Conservation (phyloP, 1,140 invertebrate genomes). For the Bombus terrestris region DNA sequence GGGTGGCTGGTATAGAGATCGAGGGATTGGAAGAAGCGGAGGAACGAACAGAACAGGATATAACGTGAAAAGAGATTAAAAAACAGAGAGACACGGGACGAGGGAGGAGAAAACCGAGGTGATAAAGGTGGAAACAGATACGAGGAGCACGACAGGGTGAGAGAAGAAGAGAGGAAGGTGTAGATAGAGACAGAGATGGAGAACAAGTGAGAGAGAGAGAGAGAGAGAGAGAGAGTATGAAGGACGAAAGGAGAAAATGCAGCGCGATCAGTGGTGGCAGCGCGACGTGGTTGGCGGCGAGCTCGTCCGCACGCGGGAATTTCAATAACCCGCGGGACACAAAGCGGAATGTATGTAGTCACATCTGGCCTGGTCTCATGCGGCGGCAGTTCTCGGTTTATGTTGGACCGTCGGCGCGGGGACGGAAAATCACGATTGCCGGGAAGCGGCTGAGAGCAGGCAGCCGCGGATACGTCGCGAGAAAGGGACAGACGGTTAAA, state of each 20-base stretch:
- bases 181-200: neutral
- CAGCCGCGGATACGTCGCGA: neutral
- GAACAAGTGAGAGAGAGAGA: neutral
- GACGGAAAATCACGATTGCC: slow-evolving; percentile 77
- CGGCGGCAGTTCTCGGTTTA: slow-evolving; percentile 74
- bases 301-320: slow-evolving; percentile 70
- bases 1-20: neutral
- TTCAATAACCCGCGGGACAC: slow-evolving; percentile 78
- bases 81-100: neutral
- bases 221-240: slow-evolving; percentile 69
- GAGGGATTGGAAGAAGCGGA: neutral
- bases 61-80: slow-evolving; percentile 29
- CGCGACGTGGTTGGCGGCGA: slow-evolving; percentile 30
- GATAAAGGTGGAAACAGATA: neutral
- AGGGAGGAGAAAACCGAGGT: neutral
- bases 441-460: slow-evolving; percentile 43
- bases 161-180: neutral
- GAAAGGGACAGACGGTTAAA: slow-evolving; percentile 6
- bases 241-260: slow-evolving; percentile 65
- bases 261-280: slow-evolving; percentile 40
- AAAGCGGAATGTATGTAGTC: slow-evolving; percentile 74
- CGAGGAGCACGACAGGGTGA: neutral
- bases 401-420: slow-evolving; percentile 70
- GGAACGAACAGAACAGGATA: slow-evolving; percentile 15
- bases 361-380: slow-evolving; percentile 79